phyloP scores from a whole-genome alignment of 2,888 invertebrate species.

The Cerceris ruficornis region DNA sequence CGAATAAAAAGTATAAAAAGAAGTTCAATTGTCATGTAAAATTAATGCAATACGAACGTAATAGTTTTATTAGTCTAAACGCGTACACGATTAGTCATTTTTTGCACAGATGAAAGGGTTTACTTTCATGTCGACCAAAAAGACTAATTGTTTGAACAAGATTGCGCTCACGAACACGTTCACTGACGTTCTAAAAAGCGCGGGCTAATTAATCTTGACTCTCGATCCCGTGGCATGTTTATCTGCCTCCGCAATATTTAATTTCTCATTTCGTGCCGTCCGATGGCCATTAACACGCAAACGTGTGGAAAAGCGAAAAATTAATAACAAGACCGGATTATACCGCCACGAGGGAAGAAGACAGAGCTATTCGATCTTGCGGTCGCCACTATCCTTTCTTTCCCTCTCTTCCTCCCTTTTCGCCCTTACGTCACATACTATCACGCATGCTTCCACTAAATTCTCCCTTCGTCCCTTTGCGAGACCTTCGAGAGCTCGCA shows the following conservation, averaged over 20 bases:
- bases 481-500: slow-evolving; percentile 65
- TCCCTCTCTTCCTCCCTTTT: slow-evolving; percentile 17
- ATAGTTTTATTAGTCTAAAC: background rate
- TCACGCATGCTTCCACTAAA: slow-evolving; percentile 67
- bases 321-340: slow-evolving; percentile 13
- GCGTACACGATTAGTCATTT: slow-evolving; percentile 3
- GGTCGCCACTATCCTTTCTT: slow-evolving; percentile 25
- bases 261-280: slow-evolving; percentile 42
- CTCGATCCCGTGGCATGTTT: slow-evolving; percentile 48
- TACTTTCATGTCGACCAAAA: slow-evolving; percentile 23
- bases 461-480: slow-evolving; percentile 35
- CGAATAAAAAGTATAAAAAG: too few relatives aligned
- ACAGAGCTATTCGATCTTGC: slow-evolving; percentile 25
- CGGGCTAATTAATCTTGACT: slow-evolving; percentile 47
- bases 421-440: slow-evolving; percentile 65
- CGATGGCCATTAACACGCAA: slow-evolving; percentile 43
- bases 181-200: background rate
- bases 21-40: background rate
- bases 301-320: slow-evolving; percentile 18
- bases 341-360: slow-evolving; percentile 1
- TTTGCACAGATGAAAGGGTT: background rate
- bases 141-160: slow-evolving; percentile 51
- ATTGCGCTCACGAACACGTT: slow-evolving; percentile 38
- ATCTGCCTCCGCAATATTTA: slow-evolving; percentile 49
- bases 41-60: background rate